Base-by-base conservation (phyloP, 37 sponge, comb jelly and placozoan genomes). In the Mnemiopsis leidyi region DNA sequence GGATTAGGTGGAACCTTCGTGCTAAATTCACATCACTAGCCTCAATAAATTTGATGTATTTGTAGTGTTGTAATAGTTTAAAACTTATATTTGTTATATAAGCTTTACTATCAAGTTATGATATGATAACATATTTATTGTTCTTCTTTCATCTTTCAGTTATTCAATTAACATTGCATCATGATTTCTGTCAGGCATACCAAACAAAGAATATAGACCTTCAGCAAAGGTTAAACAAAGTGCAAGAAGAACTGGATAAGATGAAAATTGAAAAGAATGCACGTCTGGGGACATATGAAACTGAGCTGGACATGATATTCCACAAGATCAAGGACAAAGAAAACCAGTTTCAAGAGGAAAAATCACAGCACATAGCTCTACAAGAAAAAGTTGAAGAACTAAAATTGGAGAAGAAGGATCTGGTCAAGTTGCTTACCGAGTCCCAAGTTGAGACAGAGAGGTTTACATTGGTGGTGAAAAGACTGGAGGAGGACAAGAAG, bases 401-500 rank as follows among this genome's bases (percentile, higher is more conserved):
- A 2, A 85, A 85, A 29, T 13, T 40, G 26, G 90, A 85, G 90
- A 85, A 85, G 90, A 85, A 85, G 26, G 90, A 85, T 23, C 90
- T 85, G n/a, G 61, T 85, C 48, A 38, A 33, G 36, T 39, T 85
- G 61, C 61, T 85, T 0, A 85, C 61, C 9, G 90, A 85, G 61
- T 32, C 36, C 3, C 90, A 85, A 28, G 90, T 85, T 35, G 90
- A 85, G 36, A 40, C 90, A 0, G 90, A 85, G 90, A 85, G 36
- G 90, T 85, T 85, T 21, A 40, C 40, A 1, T 25, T 85, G 48
- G 90, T 85, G 35, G 90, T 85, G 90, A 38, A 40, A 3, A 34
- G 90, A n/a, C 29, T 85, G 67, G 90, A 85, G 67, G 90, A 85
- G 31, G 90, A 85, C 23, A 85, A 85, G 90, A 85, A 85, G 68